phyloP scores from a whole-genome alignment of 2,888 invertebrate genomes.

The Coenonympha arcania region DNA sequence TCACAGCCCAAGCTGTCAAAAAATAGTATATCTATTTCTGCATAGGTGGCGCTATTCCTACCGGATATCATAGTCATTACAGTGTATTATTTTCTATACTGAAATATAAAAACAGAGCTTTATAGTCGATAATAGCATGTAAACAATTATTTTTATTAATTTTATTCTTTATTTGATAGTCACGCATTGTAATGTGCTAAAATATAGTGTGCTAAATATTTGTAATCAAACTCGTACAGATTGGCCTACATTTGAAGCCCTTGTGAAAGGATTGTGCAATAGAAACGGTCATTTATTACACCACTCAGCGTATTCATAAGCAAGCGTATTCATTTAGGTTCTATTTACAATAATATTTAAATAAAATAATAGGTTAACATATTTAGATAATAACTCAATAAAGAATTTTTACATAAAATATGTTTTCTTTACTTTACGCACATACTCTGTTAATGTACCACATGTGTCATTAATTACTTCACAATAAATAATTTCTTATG shows the following conservation, averaged over 20 bases:
- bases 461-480: conserved; percentile 1
- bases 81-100: conserved; percentile 13
- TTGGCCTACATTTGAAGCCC: conserved; percentile 74
- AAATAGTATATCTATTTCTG: not conserved
- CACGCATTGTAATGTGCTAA: not conserved
- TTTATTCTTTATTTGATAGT: not conserved
- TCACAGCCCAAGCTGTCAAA: not conserved
- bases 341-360: conserved; percentile 53
- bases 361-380: conserved; percentile 17
- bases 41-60: conserved; percentile 32
- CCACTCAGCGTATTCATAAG: conserved; percentile 69
- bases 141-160: not conserved
- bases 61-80: conserved; percentile 30
- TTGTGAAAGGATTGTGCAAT: conserved; percentile 76
- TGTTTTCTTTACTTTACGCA: conserved; percentile 24
- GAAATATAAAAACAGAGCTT: too few relatives aligned
- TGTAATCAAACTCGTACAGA: conserved; percentile 62
- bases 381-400: conserved; percentile 35
- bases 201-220: conserved; percentile 30
- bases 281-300: conserved; percentile 74
- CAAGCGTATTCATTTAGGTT: conserved; percentile 64
- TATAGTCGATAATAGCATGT: not conserved
- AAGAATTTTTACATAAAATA: conserved; percentile 35
- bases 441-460: not conserved
- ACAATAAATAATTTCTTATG: conserved; percentile 2